phyloP scores from a whole-genome alignment of 2,797 vertebrate species.

The Simalia tracyae region DNA sequence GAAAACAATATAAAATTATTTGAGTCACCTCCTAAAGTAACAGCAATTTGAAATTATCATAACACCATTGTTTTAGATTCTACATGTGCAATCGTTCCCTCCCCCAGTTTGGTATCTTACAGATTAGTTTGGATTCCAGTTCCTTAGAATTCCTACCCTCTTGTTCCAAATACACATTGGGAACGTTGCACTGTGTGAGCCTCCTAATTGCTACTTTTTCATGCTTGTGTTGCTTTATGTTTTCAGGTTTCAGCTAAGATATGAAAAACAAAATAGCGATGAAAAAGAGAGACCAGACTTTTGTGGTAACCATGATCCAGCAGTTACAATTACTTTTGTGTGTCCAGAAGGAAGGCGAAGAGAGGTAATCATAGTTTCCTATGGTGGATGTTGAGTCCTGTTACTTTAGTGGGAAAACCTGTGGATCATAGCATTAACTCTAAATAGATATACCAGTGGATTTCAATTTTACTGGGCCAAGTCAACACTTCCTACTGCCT shows the following conservation, averaged over 20 bases:
- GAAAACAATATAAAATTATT: neutral
- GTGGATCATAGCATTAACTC: neutral
- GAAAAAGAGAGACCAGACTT: slow-evolving; percentile 65
- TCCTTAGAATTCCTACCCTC: neutral
- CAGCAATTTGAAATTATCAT: neutral
- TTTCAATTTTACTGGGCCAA: neutral
- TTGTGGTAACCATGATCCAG: slow-evolving; percentile 83
- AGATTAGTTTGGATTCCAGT: neutral
- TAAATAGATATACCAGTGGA: neutral
- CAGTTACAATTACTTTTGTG: slow-evolving; percentile 87
- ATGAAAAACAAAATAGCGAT: slow-evolving; percentile 63
- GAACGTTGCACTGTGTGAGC: neutral
- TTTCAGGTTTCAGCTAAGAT: slow-evolving; percentile 83
- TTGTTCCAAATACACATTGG: neutral
- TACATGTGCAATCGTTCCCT: neutral
- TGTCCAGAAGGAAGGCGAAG: slow-evolving; percentile 87
- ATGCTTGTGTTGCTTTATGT: neutral
- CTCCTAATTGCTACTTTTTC: neutral
- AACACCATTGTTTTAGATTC: neutral
- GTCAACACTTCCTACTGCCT: too few relatives aligned
- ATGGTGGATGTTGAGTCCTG: neutral
- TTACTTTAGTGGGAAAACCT: neutral
- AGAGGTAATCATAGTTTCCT: slow-evolving; percentile 62
- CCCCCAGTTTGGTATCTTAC: neutral
- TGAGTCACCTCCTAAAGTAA: neutral